Base-by-base conservation (phyloP, 2,113 vertebrate species). In the Pseudorasbora parva region DNA sequence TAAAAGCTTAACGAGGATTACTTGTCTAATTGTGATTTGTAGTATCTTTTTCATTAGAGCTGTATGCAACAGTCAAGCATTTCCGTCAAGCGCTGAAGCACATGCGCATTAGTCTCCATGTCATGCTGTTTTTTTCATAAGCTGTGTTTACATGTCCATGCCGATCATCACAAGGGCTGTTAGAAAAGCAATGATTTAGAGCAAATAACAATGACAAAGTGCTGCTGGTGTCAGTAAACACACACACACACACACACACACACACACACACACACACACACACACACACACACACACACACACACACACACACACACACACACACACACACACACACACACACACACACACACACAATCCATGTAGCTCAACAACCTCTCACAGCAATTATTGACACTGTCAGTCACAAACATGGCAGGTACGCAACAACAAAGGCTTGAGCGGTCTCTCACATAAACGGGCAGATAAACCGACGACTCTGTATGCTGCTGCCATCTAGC, bases 401-500 rank as follows among this genome's bases (percentile, higher is more conserved):
- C 64, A 68, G 64, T 43, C 37, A 45, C 21, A 71, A 45, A 43
- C 68, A 71, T 14, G 33, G 37, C 21, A 71, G 37, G 2, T 41
- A 45, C 14, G 66, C n/a, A 15, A 9, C 71, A 49, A 73, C 71
- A 27, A 73, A 49, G 69, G 11, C 45, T 49, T 15, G 21, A 72
- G 41, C 21, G 23, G 19, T 82, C 74, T 62, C 37, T 59, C 77
- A 74, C 33, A 77, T 82, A 69, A 88, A 79, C 79, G 75, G 86
- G 33, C 8, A 84, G 88, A 84, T 74, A 0, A 51, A 5, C 79
- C 54, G 77, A 78, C 68, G 23, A 82, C 72, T 90, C 83, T 86
- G 30, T 86, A 43, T 85, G 88, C 78, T 56, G 12, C 71, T 47
- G 17, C 71, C 80, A 85, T 90, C 86, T 71, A 83, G 85, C 85